These are phyloP conservation scores for Phocides pigmalion DNA, from an alignment of 1,140 invertebrate species.

Conservation along the genomic window DNA sequence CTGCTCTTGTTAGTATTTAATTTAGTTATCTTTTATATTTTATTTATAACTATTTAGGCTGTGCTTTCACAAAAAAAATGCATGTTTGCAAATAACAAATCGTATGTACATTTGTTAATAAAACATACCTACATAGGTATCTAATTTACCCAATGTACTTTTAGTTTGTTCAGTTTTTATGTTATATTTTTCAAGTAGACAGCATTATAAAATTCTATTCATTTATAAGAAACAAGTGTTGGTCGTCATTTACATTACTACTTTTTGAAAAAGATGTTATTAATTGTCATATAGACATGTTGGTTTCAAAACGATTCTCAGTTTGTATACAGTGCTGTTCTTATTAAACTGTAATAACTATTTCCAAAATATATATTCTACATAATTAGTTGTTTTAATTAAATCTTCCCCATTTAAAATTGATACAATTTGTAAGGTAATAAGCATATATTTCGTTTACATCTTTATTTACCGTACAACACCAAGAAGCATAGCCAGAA, in stretches of 20 bases:
- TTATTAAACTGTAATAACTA: background rate
- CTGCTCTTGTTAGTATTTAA: too few relatives aligned
- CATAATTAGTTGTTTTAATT: slow-evolving; percentile 3
- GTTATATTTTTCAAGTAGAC: background rate
- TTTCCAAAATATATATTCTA: background rate
- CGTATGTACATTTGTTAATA: too few relatives aligned
- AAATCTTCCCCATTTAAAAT: slow-evolving; percentile 11
- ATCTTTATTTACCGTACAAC: slow-evolving; percentile 42
- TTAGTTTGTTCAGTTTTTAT: background rate
- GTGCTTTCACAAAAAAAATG: too few relatives aligned
- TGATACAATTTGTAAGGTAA: slow-evolving; percentile 38
- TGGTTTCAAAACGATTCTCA: too few relatives aligned
- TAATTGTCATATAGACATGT: too few relatives aligned
- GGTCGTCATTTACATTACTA: background rate
- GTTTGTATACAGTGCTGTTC: background rate
- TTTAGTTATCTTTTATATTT: too few relatives aligned
- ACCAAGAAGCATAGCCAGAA: slow-evolving; percentile 38
- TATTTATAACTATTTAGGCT: too few relatives aligned
- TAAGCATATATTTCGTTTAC: slow-evolving; percentile 37
- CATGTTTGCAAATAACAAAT: too few relatives aligned
- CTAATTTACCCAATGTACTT: too few relatives aligned
- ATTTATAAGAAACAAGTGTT: background rate
- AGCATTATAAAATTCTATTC: background rate
- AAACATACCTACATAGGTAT: too few relatives aligned
- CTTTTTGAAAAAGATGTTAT: too few relatives aligned